These are phyloP conservation scores for Vulpes vulpes DNA, from an alignment of 2,113 vertebrate genomes.

Conservation along the genomic window DNA sequence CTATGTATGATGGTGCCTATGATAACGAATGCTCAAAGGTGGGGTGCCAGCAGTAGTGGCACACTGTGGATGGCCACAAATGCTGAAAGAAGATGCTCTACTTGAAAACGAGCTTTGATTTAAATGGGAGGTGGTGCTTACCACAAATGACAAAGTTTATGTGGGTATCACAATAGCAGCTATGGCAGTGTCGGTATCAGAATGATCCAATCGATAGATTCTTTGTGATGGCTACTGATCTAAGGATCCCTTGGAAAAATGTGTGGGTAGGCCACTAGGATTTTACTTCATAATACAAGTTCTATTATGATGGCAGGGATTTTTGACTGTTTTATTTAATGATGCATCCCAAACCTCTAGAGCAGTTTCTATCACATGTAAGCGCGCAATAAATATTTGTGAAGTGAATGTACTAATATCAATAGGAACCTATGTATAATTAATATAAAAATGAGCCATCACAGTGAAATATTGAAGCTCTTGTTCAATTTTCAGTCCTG, in stretches of 20 bases:
- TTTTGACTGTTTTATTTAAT: background rate
- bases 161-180: background rate
- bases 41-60: background rate
- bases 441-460: background rate
- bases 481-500: background rate
- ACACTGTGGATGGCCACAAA: background rate
- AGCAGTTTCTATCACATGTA: background rate
- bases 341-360: background rate
- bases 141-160: background rate
- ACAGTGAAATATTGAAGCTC: background rate
- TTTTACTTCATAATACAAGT: background rate
- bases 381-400: background rate
- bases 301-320: background rate
- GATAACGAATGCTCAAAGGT: background rate
- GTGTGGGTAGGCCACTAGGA: background rate
- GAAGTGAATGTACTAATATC: background rate
- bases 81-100: background rate
- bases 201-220: background rate
- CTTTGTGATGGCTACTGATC: background rate
- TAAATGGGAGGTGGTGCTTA: background rate
- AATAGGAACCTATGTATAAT: background rate
- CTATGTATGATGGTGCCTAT: background rate
- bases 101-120: background rate
- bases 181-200: background rate
- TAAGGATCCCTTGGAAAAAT: background rate